Base-by-base conservation (phyloP, 2,888 invertebrate genomes). In the Polylopha cassiicola region DNA sequence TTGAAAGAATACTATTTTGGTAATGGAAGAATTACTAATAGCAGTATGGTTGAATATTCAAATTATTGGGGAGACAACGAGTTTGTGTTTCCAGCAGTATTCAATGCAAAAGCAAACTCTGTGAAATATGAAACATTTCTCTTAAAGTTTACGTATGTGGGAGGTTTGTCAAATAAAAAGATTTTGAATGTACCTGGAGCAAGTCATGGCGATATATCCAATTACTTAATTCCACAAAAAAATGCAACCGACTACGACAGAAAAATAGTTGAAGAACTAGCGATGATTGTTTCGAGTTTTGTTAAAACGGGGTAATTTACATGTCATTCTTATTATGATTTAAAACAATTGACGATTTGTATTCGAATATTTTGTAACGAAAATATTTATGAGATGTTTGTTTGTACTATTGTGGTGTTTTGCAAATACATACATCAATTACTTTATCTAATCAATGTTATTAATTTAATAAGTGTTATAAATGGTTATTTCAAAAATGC, bases 291-390 rank as follows among this genome's bases (percentile, higher is more conserved):
- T 2, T 16, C 28, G 17, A 5, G 10, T 8, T 29, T 29, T n/a
- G 28, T 29, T 7, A 29, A 17, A 17, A 29, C 28, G 10, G 28
- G 17, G 28, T 29, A 3, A 29, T n/a, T n/a, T n/a, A n/a, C n/a
- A n/a, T n/a, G n/a, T n/a, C n/a, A n/a, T n/a, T n/a, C n/a, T n/a
- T n/a, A n/a, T n/a, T n/a, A n/a, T n/a, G n/a, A n/a, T n/a, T n/a
- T n/a, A n/a, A n/a, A n/a, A n/a, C n/a, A n/a, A n/a, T n/a, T n/a
- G n/a, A n/a, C n/a, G n/a, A n/a, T n/a, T n/a, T n/a, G n/a, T n/a
- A n/a, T n/a, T n/a, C n/a, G n/a, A n/a, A n/a, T n/a, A n/a, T n/a
- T n/a, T n/a, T n/a, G n/a, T n/a, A n/a, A n/a, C n/a, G n/a, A n/a
- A n/a, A n/a, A n/a, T n/a, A n/a, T n/a, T n/a, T n/a, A n/a, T n/a